phyloP scores from a whole-genome alignment of 2,888 invertebrate species.

The Lapara coniferarum region DNA sequence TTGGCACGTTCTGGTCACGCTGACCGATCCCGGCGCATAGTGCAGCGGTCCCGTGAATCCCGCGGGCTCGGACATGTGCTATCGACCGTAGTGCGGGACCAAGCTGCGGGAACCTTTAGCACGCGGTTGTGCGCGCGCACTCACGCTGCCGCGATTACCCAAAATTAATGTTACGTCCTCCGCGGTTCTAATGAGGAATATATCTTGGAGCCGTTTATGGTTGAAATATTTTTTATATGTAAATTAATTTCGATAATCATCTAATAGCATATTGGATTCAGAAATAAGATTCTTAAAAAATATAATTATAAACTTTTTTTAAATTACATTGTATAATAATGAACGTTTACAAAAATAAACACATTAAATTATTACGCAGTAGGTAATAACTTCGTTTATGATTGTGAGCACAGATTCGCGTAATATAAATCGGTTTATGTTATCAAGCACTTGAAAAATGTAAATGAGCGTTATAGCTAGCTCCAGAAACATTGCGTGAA shows the following conservation, averaged over 20 bases:
- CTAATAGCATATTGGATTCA: too few species aligned
- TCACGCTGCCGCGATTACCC: too few species aligned
- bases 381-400: neutral
- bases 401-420: neutral
- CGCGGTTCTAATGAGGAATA: neutral
- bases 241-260: too few species aligned
- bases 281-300: too few species aligned
- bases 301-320: too few species aligned
- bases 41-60: slow-evolving; percentile 16
- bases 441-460: neutral
- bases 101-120: slow-evolving; percentile 11
- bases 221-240: neutral
- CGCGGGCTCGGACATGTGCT: slow-evolving; percentile 18
- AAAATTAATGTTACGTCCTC: neutral
- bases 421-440: neutral
- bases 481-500: slow-evolving; percentile 16
- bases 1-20: neutral
- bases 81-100: slow-evolving; percentile 28
- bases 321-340: too few species aligned
- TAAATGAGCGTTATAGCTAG: neutral
- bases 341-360: too few species aligned
- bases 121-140: slow-evolving; percentile 22
- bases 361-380: too few species aligned
- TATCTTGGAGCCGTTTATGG: neutral
- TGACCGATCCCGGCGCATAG: neutral